Percentiles rank a stretch among this genome's conserved stretches.
Conservation (phyloP, 2,888 invertebrate species). For the Griposia aprilina region DNA sequence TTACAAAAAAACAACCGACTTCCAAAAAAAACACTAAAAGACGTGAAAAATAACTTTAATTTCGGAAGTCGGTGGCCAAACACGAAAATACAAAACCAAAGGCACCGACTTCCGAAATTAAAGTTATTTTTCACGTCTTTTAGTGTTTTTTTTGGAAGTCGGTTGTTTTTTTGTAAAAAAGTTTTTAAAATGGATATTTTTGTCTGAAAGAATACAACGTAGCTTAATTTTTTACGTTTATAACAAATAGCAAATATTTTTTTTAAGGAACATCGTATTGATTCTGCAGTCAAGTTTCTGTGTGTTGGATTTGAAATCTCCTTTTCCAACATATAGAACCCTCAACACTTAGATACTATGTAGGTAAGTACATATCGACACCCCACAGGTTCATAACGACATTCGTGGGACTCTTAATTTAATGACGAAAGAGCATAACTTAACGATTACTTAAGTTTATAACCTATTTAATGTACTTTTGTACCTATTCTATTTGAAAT, state of each 20-base stretch:
- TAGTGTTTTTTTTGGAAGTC: no score
- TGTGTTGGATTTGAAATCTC: neutral
- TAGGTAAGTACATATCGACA: neutral
- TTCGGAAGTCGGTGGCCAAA: no score
- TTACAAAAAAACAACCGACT: no score
- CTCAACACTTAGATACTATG: neutral
- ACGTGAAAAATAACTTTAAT: no score
- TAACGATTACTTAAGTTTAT: conserved; percentile 60
- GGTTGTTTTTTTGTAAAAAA: no score
- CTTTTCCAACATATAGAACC: neutral
- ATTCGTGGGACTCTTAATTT: conserved; percentile 75
- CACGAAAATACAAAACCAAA: no score
- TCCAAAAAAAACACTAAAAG: no score
- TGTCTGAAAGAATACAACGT: neutral
- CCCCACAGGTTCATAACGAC: conserved; percentile 34
- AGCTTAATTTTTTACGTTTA: neutral
- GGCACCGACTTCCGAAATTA: no score
- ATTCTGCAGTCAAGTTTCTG: neutral
- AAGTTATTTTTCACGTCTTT: no score
- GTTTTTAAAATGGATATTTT: neutral
- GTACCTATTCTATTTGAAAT: no score
- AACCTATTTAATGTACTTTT: no score
- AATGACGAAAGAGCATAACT: conserved; percentile 77
- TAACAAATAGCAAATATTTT: neutral
- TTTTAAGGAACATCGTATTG: neutral